phyloP scores from a whole-genome alignment of 2,797 vertebrate genomes.

The Nyctibius grandis region DNA sequence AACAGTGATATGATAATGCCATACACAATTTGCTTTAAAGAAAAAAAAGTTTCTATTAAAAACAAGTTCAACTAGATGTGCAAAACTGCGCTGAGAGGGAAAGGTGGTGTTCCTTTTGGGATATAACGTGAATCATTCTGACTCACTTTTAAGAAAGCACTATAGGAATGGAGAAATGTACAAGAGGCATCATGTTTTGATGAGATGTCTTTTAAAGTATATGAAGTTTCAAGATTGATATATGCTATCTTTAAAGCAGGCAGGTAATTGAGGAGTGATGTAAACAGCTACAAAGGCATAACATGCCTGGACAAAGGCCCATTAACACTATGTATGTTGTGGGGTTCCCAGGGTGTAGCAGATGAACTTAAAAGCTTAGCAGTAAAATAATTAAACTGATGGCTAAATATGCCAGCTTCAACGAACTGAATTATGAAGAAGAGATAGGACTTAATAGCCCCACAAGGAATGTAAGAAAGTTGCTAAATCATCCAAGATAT shows the following conservation, averaged over 20 bases:
- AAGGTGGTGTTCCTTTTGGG: neutral
- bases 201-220: neutral
- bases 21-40: neutral
- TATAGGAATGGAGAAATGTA: neutral
- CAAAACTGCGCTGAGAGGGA: neutral
- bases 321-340: neutral
- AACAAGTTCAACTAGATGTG: neutral
- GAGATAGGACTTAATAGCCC: constrained; percentile 8
- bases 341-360: neutral
- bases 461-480: neutral
- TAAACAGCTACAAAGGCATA: neutral
- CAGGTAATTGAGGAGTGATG: neutral
- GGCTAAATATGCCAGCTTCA: neutral
- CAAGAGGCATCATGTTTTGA: neutral
- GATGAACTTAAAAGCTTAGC: neutral
- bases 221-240: neutral
- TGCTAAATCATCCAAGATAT: constrained; percentile 14
- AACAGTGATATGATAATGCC: neutral
- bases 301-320: neutral
- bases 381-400: constrained; percentile 31
- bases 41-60: neutral
- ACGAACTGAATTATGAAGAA: constrained; percentile 4
- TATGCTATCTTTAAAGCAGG: constrained; percentile 7
- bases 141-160: neutral
- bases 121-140: neutral